Evolutionary conservation across 2,888 invertebrate species (phyloP).

Genomic region (Synanthedon tipuliformis): DNA sequence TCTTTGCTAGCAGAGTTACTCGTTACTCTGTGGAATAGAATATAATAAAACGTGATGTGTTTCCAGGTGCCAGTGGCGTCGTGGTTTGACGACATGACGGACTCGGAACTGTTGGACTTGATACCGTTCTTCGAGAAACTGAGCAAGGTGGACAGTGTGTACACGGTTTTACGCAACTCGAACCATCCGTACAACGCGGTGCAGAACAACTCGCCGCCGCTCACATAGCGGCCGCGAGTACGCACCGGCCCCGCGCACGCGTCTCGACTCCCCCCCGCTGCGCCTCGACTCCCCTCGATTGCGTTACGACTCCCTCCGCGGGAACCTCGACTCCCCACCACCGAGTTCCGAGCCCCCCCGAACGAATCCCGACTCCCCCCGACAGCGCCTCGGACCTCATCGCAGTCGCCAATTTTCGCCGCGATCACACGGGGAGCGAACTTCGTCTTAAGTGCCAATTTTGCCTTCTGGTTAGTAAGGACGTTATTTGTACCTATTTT

Average conservation of each 20-base stretch:
- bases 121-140: constrained; percentile 98
- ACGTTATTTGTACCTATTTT: constrained; percentile 66
- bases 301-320: not conserved
- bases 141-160: constrained; percentile 96
- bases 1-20: no score
- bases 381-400: not conserved
- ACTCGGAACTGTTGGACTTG: constrained; percentile 95
- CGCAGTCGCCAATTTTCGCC: not conserved
- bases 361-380: not conserved
- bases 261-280: constrained; percentile 3
- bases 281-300: no score
- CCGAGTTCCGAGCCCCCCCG: constrained; percentile 5
- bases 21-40: not conserved
- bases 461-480: constrained; percentile 70
- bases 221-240: constrained; percentile 39
- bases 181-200: constrained; percentile 83
- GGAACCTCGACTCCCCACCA: not conserved
- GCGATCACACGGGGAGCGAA: constrained; percentile 28
- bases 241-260: constrained; percentile 2
- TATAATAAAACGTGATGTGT: not conserved
- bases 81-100: constrained; percentile 99
- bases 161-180: constrained; percentile 92
- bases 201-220: constrained; percentile 46
- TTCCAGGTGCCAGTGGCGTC: constrained; percentile 95
- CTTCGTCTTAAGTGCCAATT: constrained; percentile 68